Conservation (phyloP, 2,113 vertebrate species). For the Psettodes erumei region DNA sequence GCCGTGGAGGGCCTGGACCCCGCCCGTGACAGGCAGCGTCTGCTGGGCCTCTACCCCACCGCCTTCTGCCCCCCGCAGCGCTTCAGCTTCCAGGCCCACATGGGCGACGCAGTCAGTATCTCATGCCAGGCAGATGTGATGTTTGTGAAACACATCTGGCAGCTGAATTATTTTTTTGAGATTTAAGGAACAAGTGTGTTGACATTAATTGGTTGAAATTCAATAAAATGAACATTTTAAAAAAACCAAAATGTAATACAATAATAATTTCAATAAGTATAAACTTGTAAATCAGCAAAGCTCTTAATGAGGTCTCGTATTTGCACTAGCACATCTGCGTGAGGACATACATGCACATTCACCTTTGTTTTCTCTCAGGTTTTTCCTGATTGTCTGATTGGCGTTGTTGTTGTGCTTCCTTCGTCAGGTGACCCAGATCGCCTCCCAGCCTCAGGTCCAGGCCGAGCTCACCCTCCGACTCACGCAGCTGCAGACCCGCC, state of each 20-base stretch:
- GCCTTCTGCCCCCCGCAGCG: constrained; percentile 96
- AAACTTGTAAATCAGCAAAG: too few relatives aligned
- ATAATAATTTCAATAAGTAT: too few relatives aligned
- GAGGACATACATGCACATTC: background rate
- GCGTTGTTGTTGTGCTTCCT: constrained; percentile 37
- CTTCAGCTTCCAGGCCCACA: constrained; percentile 96
- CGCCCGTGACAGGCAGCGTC: constrained; percentile 94
- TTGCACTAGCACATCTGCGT: background rate
- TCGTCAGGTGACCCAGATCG: constrained; percentile 94
- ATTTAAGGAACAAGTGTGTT: too few relatives aligned
- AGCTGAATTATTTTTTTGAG: too few relatives aligned
- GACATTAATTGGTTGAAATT: too few relatives aligned
- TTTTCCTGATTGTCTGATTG: background rate
- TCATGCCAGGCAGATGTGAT: too few relatives aligned
- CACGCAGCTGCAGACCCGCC: constrained; percentile 95
- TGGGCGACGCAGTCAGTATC: constrained; percentile 93
- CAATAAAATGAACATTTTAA: too few relatives aligned
- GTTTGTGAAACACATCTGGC: too few relatives aligned
- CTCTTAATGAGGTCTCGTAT: too few relatives aligned
- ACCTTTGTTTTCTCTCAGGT: background rate
- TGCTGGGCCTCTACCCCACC: constrained; percentile 96
- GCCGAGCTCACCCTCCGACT: constrained; percentile 93
- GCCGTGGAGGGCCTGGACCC: constrained; percentile 97
- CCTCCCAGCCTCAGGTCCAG: constrained; percentile 94
- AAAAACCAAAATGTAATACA: too few relatives aligned